Evolutionary conservation across 2,113 vertebrate species (phyloP), one percentile per base, ranked within the genome.

Genomic region (Gopherus evgoodei): DNA sequence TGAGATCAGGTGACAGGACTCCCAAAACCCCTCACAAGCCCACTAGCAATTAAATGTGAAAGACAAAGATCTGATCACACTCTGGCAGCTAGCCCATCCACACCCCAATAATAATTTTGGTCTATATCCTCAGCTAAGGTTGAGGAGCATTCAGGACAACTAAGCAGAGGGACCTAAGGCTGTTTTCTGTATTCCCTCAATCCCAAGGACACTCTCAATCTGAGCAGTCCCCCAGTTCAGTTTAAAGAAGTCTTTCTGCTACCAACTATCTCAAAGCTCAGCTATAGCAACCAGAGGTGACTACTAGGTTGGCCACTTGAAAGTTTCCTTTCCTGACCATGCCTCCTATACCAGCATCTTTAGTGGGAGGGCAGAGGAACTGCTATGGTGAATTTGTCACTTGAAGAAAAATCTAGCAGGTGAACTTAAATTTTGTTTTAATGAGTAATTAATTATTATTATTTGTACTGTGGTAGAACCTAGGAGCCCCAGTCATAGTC

Each of bases 11-110:
- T 2, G 47, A 53, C 80, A 88, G 38, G 2, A 3, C 17, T 90
- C 25, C 52, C 78, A 25, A 72, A 76, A 8, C n/a, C 42, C 17
- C 17, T n/a, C 75, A 13, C 53, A 87, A 72, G 3, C 1, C 52
- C 0, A 0, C 2, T 47, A 50, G 3, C 5, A 89, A 21, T 11
- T 81, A 81, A 91, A 65, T 3, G 9, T 6, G 50, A 5, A 25
- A 75, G 69, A 75, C n/a, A 83, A 91, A 93, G 53, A 21, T 24
- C 12, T 9, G 52, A 44, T 59, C 31, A 35, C 6, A 78, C 16
- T 22, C 90, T 35, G 21, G 38, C n/a, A 92, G n/a, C 16, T 72
- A 44, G 3, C 21, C 93, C 5, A 89, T 10, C 7, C 81, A 44
- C 65, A 52, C 79, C 14, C 21, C 90, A 50, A 29, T 85, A 92